Evolutionary conservation across 2,113 vertebrate species (phyloP).

Genomic region (Setophaga kirtlandii): DNA sequence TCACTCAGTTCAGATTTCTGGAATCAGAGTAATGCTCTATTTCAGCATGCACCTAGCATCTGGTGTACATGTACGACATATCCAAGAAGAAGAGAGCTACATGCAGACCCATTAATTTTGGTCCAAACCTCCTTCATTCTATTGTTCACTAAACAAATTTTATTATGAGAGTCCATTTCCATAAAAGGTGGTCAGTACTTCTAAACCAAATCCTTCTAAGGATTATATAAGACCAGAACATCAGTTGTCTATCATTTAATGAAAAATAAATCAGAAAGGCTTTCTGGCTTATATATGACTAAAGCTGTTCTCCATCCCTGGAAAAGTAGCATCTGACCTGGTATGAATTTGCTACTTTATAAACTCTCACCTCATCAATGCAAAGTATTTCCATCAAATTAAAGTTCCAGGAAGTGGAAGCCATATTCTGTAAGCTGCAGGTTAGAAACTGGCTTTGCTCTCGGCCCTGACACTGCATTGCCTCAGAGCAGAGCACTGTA

Average conservation of each 20-base stretch:
- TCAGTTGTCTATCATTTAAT: background rate
- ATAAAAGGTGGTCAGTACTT: background rate
- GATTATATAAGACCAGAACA: background rate
- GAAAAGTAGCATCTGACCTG: background rate
- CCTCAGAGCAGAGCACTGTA: background rate
- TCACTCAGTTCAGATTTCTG: background rate
- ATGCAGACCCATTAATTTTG: background rate
- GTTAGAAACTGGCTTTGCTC: background rate
- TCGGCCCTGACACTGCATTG: background rate
- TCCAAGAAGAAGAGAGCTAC: background rate
- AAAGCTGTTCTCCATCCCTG: background rate
- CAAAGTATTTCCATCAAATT: background rate
- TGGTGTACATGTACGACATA: background rate
- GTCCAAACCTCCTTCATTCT: background rate
- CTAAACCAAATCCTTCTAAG: background rate
- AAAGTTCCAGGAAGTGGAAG: background rate
- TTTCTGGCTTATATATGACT: background rate
- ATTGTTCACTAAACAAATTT: background rate
- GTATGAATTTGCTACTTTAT: background rate
- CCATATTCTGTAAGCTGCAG: background rate
- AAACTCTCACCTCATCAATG: background rate
- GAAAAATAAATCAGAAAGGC: constrained; percentile 6
- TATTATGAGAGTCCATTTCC: background rate
- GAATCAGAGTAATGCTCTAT: background rate
- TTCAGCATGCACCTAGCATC: background rate